Evolutionary conservation across 2,113 vertebrate genomes (phyloP), one percentile per base, ranked within the genome.

Genomic region (Cephalopholis sonnerati): DNA sequence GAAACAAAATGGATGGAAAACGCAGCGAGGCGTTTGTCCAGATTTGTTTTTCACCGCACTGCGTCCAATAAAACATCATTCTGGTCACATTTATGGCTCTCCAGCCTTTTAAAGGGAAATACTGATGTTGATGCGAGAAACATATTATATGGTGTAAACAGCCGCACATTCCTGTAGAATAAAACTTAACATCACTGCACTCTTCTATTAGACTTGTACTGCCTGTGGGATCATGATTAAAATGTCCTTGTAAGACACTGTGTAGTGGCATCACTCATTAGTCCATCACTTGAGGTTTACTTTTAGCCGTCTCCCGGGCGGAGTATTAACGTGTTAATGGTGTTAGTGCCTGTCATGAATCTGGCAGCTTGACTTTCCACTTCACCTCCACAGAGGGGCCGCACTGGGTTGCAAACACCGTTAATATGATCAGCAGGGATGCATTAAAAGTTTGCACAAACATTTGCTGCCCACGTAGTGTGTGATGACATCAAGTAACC

Each of bases 281-380:
- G 81, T 65, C 62, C 74, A 64, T 86, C 78, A 54, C 50, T 71
- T 17, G 46, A 71, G 36, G 24, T 75, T 87, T 66, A 29, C 75
- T 61, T 90, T 77, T 57, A 87, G 77, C 46, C n/a, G 20, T 82
- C 83, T 82, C 88, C 41, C 0, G 74, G 74, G 88, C 39, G 20
- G 67, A 79, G 75, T 88, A 83, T 58, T 85, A 70, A 90, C 1
- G 86, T 86, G 87, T 93, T 91, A 91, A 91, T 86, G 79, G 80
- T 50, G 70, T 89, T 66, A 67, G 76, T 54, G 86, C 68, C 84
- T 82, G 89, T 87, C 82, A 87, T 87, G 77, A 72, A 74, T 83
- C 82, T 90, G 92, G 91, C 92, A 85, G 78, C 82, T 74, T 73
- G 20, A 88, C 67, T 90, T 93, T 93, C 91, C 87, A 87, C 87